These are phyloP conservation scores for Muscicapa adusta DNA, from an alignment of 2,113 vertebrate genomes.

Conservation along the genomic window DNA sequence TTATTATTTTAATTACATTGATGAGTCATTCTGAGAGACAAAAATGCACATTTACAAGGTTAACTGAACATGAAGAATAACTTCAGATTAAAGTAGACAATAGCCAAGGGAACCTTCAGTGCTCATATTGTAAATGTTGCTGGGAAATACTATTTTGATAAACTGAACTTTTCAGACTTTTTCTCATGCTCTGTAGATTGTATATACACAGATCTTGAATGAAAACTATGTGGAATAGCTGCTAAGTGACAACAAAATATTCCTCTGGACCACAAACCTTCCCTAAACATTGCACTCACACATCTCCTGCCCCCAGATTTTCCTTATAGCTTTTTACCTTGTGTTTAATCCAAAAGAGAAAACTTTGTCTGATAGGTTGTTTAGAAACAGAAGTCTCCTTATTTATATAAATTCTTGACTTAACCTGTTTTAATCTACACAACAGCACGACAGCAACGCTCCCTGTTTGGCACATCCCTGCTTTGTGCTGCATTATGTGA, in stretches of 20 bases:
- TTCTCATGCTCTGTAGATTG: conserved; percentile 31
- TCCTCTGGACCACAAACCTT: conserved; percentile 48
- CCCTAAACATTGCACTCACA: conserved; percentile 63
- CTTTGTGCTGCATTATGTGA: conserved; percentile 1
- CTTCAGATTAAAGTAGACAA: not conserved
- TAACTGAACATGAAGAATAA: not conserved
- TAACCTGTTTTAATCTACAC: conserved; percentile 54
- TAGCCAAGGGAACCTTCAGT: not conserved
- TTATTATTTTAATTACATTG: not conserved
- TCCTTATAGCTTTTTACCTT: conserved; percentile 36
- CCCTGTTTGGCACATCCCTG: not conserved
- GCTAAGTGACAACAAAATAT: conserved; percentile 68
- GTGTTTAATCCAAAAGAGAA: conserved; percentile 43
- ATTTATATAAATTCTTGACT: conserved; percentile 50
- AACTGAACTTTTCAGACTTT: not conserved
- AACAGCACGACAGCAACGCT: not conserved
- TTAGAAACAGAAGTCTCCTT: conserved; percentile 50
- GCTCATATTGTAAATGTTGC: not conserved
- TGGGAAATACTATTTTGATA: not conserved
- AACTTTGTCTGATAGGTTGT: conserved; percentile 50
- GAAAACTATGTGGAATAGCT: conserved; percentile 56
- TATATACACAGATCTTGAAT: conserved; percentile 31
- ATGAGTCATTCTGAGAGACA: not conserved
- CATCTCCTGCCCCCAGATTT: conserved; percentile 66
- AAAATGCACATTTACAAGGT: conserved; percentile 18